Base-by-base conservation (phyloP, 2,797 vertebrate species). In the Atherinosoma microstoma region DNA sequence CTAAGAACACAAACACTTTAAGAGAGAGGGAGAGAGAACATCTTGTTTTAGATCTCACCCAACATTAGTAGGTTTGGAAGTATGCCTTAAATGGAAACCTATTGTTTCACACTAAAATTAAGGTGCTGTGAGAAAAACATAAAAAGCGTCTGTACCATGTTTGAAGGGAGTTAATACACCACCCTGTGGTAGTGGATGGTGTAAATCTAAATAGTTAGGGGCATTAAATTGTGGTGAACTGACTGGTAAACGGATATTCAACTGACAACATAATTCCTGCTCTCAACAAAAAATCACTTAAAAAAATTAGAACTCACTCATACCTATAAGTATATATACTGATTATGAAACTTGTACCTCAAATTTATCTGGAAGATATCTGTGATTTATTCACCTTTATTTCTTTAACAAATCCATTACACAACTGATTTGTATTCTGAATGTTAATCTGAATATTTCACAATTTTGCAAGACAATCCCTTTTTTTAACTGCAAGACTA, bases 361-460 rank as follows among this genome's bases (percentile, higher is more conserved):
- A 47, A 45, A 12, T 45, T 34, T 6, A 56, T 27, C 6, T 27
- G 5, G 16, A n/a, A 29, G 6, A 32, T 22, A 7, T 35, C 24
- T 47, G 2, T 13, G 4, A 54, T 67, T 73, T 76, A 72, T 64
- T 89, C 42, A 78, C 59, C 24, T 85, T 88, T 86, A 85, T 90
- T 90, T 84, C 67, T 71, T n/a, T 75, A 76, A 74, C 64, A 76
- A 72, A 57, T 56, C 32, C 30, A 10, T 61, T 42, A 83, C 74
- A 74, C 58, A 54, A 70, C 16, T 32, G 40, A 77, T 27, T 42
- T n/a, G 6, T 40, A 70, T 70, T 76, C 47, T n/a, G 30, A 73
- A 29, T 57, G 53, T 24, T 47, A 65, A 68, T 72, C 42, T 59
- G 62, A 67, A 82, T 45, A 57, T n/a, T 38, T 4, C 70, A 58